A percentile compares a stretch with the other conserved stretches of the same genome.
Conservation (phyloP, 2,797 vertebrate genomes). For the Tadarida brasiliensis region DNA sequence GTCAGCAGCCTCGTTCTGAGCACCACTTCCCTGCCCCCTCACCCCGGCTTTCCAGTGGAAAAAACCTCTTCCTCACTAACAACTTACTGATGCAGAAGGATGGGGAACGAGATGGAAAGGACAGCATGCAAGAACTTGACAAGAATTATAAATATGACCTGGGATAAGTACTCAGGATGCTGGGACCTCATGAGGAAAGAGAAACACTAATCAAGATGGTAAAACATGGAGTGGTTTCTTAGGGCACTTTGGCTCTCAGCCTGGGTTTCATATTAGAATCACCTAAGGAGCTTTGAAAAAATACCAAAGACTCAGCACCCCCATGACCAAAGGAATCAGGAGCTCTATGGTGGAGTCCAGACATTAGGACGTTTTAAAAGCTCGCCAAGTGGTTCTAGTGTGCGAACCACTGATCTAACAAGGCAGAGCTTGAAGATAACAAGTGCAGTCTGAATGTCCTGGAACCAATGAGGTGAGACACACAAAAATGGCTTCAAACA, state of each 20-base stretch:
- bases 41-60: neutral
- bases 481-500: neutral
- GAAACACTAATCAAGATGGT: neutral
- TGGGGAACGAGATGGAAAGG: neutral
- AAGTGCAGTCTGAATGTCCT: neutral
- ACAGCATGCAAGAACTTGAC: neutral
- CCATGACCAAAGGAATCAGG: neutral
- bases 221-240: neutral
- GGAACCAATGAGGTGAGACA: neutral
- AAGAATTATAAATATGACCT: neutral
- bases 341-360: neutral
- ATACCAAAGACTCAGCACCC: neutral
- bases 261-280: neutral
- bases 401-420: neutral
- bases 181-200: neutral
- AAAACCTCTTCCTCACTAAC: neutral
- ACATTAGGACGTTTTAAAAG: neutral
- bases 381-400: neutral
- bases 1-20: neutral
- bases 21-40: neutral
- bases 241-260: neutral
- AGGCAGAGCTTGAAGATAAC: neutral
- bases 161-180: neutral
- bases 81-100: neutral
- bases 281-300: neutral